Conservation (phyloP, 2,113 vertebrate genomes). For the Columba janthina region DNA sequence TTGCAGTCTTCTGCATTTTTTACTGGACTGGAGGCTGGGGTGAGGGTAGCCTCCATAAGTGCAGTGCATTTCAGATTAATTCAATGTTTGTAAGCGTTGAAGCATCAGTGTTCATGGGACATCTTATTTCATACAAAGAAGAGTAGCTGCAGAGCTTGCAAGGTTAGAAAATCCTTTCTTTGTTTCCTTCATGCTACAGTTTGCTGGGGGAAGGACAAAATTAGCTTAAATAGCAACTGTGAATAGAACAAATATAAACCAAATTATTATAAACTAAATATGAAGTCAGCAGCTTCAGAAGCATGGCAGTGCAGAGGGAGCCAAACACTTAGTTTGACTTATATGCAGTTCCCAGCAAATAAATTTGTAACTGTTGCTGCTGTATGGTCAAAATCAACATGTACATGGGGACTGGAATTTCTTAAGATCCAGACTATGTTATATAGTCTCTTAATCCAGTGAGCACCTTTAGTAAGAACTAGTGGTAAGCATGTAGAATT, state of each 20-base stretch:
- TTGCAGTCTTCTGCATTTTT: slow-evolving; percentile 4
- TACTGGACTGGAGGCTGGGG: not conserved
- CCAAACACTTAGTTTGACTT: not conserved
- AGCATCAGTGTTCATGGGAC: not conserved
- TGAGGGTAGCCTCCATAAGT: not conserved
- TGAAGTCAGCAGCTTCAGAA: not conserved
- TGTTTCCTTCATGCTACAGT: not conserved
- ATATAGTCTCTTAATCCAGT: not conserved
- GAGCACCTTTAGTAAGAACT: not conserved
- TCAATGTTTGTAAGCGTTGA: not conserved
- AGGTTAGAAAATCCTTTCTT: not conserved
- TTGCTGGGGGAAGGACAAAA: not conserved
- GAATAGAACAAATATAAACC: not conserved
- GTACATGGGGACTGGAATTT: not conserved
- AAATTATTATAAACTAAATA: not conserved
- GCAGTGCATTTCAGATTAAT: not conserved
- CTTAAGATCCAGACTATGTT: not conserved
- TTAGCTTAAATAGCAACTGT: not conserved
- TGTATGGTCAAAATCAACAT: not conserved
- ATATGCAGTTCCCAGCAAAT: not conserved
- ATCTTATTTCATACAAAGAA: not conserved
- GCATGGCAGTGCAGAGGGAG: not conserved
- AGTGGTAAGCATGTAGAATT: not conserved
- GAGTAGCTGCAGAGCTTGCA: not conserved
- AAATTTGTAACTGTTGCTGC: not conserved